phyloP scores from a whole-genome alignment of 2,113 vertebrate genomes.

The Hypanus sabinus region DNA sequence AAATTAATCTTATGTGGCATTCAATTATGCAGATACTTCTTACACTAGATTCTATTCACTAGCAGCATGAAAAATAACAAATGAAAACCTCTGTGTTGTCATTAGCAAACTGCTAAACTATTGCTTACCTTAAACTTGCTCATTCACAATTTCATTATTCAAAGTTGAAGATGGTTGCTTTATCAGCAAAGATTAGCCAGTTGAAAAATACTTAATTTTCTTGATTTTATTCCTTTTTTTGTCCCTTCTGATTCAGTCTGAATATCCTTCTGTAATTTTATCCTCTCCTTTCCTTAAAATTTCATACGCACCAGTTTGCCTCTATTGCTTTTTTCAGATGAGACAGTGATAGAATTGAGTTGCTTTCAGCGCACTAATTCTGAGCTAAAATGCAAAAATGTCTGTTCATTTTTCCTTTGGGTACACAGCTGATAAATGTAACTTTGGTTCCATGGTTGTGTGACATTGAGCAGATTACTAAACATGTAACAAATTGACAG shows the following conservation, averaged over 20 bases:
- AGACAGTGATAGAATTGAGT: background rate
- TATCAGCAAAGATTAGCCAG: background rate
- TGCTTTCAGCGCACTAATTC: background rate
- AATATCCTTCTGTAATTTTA: background rate
- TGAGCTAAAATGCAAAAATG: background rate
- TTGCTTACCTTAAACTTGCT: background rate
- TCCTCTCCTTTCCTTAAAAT: background rate
- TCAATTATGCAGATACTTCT: background rate
- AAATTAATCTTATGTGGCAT: slow-evolving; percentile 8
- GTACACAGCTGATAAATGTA: background rate
- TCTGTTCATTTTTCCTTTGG: background rate
- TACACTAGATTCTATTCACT: background rate
- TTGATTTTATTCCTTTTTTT: background rate
- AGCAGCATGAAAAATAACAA: background rate
- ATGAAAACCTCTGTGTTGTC: too few species aligned
- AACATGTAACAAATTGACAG: background rate
- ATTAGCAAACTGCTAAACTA: background rate
- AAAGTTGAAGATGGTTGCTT: background rate
- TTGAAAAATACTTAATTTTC: background rate
- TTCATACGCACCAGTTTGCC: background rate
- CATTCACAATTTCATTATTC: background rate
- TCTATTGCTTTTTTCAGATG: background rate
- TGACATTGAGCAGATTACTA: background rate
- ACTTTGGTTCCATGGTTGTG: background rate
- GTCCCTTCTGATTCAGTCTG: background rate